Percentiles rank a stretch among this genome's conserved stretches.
phyloP scores from a whole-genome alignment of 2,113 vertebrate species.

The Lepidothrix coronata region DNA sequence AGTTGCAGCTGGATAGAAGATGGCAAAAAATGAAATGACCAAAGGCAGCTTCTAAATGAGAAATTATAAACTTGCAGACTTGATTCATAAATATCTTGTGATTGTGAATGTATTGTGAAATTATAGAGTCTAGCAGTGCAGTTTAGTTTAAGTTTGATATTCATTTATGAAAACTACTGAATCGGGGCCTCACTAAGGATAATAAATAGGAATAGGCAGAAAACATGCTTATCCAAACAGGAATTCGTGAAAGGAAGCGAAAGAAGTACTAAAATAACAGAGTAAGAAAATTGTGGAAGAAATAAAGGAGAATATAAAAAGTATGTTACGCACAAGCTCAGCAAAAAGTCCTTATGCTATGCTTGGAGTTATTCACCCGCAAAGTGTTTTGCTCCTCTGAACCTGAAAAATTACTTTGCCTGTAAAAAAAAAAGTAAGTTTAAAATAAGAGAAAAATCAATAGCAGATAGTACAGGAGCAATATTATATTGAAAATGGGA shows the following conservation, averaged over 20 bases:
- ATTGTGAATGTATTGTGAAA: not conserved
- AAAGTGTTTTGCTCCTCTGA: not conserved
- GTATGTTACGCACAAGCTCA: not conserved
- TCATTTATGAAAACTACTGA: not conserved
- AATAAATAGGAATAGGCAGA: not conserved
- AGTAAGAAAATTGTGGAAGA: not conserved
- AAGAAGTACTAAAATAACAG: not conserved
- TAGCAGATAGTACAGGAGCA: not conserved
- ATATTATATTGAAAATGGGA: not conserved
- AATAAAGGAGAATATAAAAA: not conserved
- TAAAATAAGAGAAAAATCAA: constrained; percentile 14
- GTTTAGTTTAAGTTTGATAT: not conserved
- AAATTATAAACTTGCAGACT: not conserved
- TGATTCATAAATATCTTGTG: not conserved
- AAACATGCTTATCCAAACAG: not conserved
- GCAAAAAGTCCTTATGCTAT: not conserved
- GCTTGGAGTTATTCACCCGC: not conserved
- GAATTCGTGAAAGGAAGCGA: not conserved
- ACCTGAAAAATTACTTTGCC: not conserved
- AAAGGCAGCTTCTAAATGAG: not conserved
- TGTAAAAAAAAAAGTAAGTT: not conserved
- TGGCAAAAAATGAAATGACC: not conserved
- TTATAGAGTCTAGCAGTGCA: not conserved
- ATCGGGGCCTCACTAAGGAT: not conserved
- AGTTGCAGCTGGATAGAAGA: not conserved